Conservation (phyloP, 2,113 vertebrate genomes). For the Alexandromys fortis region DNA sequence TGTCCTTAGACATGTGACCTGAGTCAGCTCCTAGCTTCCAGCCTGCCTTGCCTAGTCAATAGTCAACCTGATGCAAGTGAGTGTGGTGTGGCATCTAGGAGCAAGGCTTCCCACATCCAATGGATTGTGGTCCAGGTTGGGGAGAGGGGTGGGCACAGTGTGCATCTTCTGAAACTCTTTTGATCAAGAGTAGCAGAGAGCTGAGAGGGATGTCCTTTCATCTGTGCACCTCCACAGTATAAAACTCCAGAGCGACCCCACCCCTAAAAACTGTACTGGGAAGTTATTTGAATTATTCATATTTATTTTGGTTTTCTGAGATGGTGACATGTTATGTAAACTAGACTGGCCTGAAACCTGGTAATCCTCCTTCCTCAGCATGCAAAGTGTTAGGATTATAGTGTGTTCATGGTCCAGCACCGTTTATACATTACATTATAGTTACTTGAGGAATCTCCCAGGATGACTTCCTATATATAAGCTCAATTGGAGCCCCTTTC, state of each 20-base stretch:
- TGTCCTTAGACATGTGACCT: background rate
- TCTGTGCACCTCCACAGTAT: background rate
- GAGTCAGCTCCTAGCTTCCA: background rate
- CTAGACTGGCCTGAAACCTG: too few relatives aligned
- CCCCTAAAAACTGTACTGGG: background rate
- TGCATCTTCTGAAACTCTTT: background rate
- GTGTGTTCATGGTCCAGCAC: background rate
- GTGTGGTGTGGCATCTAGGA: background rate
- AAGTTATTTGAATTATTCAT: background rate
- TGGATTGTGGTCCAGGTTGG: too few relatives aligned
- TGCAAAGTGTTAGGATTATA: background rate
- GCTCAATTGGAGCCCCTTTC: background rate
- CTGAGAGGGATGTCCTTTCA: too few relatives aligned
- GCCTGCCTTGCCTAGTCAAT: background rate
- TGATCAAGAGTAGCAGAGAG: background rate
- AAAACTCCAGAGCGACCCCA: background rate
- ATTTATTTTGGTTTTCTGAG: background rate
- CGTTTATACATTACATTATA: background rate
- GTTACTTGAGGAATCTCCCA: background rate
- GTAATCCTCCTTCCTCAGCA: background rate
- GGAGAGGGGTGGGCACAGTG: background rate
- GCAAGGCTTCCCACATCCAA: background rate
- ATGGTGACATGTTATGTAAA: background rate
- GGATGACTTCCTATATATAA: background rate
- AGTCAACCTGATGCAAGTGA: background rate